phyloP scores from a whole-genome alignment of 2,797 vertebrate species.

The Fistularia tabacaria region DNA sequence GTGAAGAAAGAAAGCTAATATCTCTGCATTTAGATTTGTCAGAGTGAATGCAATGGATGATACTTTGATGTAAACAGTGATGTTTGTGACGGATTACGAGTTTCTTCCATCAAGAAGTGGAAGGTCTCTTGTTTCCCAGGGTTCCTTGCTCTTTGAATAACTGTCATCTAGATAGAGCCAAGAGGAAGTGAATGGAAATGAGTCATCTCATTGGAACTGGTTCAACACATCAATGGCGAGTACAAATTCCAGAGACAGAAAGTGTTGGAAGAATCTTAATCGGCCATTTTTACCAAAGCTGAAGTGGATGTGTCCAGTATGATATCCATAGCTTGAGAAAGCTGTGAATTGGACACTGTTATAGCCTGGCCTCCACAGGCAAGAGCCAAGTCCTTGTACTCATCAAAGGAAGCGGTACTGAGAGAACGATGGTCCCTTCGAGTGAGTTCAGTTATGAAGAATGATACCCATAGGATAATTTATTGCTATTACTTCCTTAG shows the following conservation, averaged over 20 bases:
- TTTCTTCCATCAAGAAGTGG: conserved; percentile 62
- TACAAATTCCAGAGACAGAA: too few relatives aligned
- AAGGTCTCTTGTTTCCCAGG: conserved; percentile 57
- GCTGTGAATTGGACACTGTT: conserved; percentile 54
- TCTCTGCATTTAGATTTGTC: not conserved
- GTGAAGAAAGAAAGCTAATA: too few relatives aligned
- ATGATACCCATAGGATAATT: conserved; percentile 59
- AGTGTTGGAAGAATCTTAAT: not conserved
- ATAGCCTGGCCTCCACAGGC: conserved; percentile 75
- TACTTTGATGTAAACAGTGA: conserved; percentile 72
- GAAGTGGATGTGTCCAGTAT: conserved; percentile 75
- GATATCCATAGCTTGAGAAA: conserved; percentile 68
- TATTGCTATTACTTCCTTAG: too few relatives aligned
- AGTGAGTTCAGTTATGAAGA: conserved; percentile 21
- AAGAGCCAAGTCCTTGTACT: conserved; percentile 67
- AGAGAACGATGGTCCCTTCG: conserved; percentile 43
- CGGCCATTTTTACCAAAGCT: conserved; percentile 61
- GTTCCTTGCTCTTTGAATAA: conserved; percentile 60
- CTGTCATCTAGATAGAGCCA: conserved; percentile 66
- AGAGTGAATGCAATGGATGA: conserved; percentile 53
- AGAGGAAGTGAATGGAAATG: not conserved
- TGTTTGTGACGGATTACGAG: conserved; percentile 66
- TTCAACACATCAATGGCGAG: too few relatives aligned
- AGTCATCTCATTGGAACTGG: not conserved
- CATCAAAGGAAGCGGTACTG: conserved; percentile 18